Evolutionary conservation across 2,888 invertebrate genomes (phyloP).

Genomic region (Drosophila kuntzei): DNA sequence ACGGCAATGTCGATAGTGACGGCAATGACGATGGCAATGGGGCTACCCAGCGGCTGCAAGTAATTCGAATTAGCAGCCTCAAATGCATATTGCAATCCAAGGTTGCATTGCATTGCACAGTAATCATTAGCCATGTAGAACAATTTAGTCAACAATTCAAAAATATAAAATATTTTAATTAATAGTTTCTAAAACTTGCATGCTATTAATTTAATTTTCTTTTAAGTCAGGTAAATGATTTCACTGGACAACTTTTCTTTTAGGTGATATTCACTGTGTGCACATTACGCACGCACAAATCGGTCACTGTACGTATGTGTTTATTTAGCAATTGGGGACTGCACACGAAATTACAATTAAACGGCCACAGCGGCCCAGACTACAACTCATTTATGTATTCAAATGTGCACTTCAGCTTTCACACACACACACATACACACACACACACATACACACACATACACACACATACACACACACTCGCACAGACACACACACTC

Average conservation of each 20-base stretch:
- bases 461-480: slow-evolving; percentile 1
- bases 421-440: slow-evolving; percentile 2
- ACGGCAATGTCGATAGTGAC: slow-evolving; percentile 23
- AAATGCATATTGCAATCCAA: slow-evolving; percentile 57
- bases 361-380: slow-evolving; percentile 49
- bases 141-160: neutral
- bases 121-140: neutral
- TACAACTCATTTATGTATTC: slow-evolving; percentile 49
- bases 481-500: slow-evolving; percentile 6
- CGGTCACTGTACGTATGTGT: slow-evolving; percentile 43
- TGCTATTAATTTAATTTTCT: neutral
- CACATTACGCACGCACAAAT: slow-evolving; percentile 27
- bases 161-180: neutral
- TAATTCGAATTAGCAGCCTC: slow-evolving; percentile 65
- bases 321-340: slow-evolving; percentile 57
- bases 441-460: neutral
- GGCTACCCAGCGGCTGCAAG: slow-evolving; percentile 21
- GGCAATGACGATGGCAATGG: slow-evolving; percentile 14
- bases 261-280: slow-evolving; percentile 33
- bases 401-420: slow-evolving; percentile 41
- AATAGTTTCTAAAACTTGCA: too few species aligned
- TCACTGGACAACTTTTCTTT: neutral
- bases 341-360: slow-evolving; percentile 74
- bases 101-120: slow-evolving; percentile 53
- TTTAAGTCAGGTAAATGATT: neutral